Base-by-base conservation (phyloP, 2,113 vertebrate species). In the Todiramphus saurophagus region DNA sequence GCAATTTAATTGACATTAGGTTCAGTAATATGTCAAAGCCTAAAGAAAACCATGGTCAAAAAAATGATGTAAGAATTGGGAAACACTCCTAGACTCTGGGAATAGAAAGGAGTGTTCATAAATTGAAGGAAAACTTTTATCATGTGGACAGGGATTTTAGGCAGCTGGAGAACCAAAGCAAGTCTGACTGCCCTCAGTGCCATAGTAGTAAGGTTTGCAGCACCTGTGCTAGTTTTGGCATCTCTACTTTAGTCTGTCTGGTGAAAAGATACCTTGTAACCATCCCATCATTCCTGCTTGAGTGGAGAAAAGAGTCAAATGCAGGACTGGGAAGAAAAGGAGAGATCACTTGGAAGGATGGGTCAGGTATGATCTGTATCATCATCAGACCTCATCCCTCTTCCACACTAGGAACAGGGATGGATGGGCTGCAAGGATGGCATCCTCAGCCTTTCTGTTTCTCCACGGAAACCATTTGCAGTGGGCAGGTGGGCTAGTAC, bases 191-290 rank as follows among this genome's bases (percentile, higher is more conserved):
- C 11, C 25, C 15, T 75, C 4, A 2, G 18, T 33, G 25, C 7
- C 41, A 28, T 5, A 35, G 13, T 8, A 55, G 20, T 20, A 62
- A 28, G 9, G 16, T 24, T 31, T 59, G 7, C 41, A 84, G 46
- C 16, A 51, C n/a, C 60, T 58, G 55, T 7, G 2, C 9, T 35
- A 18, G 28, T 35, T 66, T 59, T 59, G 56, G 21, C 30, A 83
- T 27, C 37, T 53, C 12, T 35, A 1, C 39, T 20, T 51, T 48
- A 27, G 16, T 12, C 39, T 62, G 1, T 33, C 4, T 1, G 16
- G 9, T 10, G 13, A 17, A 66, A 46, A 50, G 3, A 35, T 44
- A 55, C 2, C 6, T 27, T 0, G 0, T 16, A 33, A 51, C 7
- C 23, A 30, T 17, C 41, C 53, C 46, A 6, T 25, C 35, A 12